Percentiles rank a stretch among this genome's conserved stretches.
phyloP scores from a whole-genome alignment of 2,797 vertebrate species.

The Dendrocincla fuliginosa region DNA sequence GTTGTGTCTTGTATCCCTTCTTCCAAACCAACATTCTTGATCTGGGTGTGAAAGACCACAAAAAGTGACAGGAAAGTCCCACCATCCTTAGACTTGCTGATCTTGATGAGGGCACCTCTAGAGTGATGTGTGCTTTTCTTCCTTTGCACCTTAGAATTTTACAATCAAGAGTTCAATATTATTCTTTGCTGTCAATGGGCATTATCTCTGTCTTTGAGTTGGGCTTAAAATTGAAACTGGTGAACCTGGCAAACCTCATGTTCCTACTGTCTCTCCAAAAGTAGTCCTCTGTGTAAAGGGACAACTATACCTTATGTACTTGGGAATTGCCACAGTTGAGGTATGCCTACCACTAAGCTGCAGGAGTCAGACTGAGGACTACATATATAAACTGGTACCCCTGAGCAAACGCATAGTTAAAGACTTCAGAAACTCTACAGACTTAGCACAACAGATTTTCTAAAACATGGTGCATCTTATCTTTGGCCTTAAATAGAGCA shows the following conservation, averaged over 20 bases:
- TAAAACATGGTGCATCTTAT: background rate
- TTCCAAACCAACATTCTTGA: background rate
- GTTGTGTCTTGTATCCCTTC: background rate
- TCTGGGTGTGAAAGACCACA: background rate
- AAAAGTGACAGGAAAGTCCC: background rate
- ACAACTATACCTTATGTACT: background rate
- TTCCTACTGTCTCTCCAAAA: background rate
- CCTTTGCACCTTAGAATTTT: background rate
- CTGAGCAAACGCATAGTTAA: background rate
- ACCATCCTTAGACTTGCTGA: background rate
- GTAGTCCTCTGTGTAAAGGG: background rate
- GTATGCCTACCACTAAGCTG: background rate
- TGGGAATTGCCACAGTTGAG: background rate
- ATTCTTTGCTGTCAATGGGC: background rate
- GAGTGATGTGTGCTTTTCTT: background rate
- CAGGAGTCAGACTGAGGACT: background rate
- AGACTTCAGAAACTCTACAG: background rate
- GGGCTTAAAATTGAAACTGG: background rate
- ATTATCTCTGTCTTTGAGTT: background rate
- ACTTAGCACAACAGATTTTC: background rate
- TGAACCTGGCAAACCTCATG: background rate
- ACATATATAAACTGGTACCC: background rate
- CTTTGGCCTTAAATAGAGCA: constrained; percentile 31
- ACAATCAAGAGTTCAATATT: background rate
- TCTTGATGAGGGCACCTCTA: background rate